Evolutionary conservation across 2,797 vertebrate species (phyloP), one percentile per base, ranked within the genome.

Genomic region (Danio kyathit): DNA sequence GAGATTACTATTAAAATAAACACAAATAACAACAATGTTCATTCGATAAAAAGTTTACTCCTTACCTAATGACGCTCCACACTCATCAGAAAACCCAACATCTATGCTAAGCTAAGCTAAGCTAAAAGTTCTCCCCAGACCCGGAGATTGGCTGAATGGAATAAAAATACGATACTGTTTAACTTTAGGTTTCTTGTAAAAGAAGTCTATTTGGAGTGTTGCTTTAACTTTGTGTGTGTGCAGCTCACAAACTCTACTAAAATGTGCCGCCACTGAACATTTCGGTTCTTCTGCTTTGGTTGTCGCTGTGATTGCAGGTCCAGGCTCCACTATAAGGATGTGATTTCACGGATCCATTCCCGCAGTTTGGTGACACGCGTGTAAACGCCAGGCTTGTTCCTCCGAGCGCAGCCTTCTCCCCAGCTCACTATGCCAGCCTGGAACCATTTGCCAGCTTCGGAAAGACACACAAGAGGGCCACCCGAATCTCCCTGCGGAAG

Each of bases 341-440:
- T 86, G 41, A 82, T 12, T 1, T 84, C 2, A 43, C 21, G 86
- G 82, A 96, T 92, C 95, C 95, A 96, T 0, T 91, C 71, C 61
- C 91, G 88, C 65, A 95, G 88, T 81, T 92, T 93, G 86, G 92
- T 93, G 81, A 95, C 87, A 0, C 94, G 92, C 0, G 92, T 61
- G 88, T 95, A 96, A 74, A 96, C 90, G 0, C 94, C 94, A 0
- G 95, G 95, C 85, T 94, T 95, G 89, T 95, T 93, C 19, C 91
- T 88, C 48, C 92, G 92, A 16, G 94, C 95, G 0, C 95, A 96
- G 78, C 94, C 94, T 82, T 94, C 94, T 0, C 95, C 95, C 95
- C 95, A 95, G 88, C 95, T 96, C 84, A 95, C 95, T 0, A 96
- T 89, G 21, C 95, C 95, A 0, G 91, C 90, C 91, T 95, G 94